Percentiles rank a stretch among this genome's conserved stretches.
Conservation (phyloP, 2,888 invertebrate species). For the Azorinus chamasolen region DNA sequence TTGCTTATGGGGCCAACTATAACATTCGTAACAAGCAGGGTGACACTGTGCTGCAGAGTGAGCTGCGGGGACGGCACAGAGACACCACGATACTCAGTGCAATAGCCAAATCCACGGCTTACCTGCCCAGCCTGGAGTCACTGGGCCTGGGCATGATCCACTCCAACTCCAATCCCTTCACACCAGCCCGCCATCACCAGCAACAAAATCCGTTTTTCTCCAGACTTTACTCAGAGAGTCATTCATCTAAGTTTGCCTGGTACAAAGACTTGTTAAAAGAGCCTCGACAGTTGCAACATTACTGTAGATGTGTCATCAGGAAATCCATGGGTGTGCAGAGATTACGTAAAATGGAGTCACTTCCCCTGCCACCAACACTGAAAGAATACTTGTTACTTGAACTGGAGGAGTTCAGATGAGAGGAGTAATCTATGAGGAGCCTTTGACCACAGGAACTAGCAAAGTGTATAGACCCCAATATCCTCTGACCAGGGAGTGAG, state of each 20-base stretch:
- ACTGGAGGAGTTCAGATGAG: constrained; percentile 57
- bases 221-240: constrained; percentile 58
- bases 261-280: constrained; percentile 76
- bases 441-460: no score
- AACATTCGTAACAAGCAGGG: constrained; percentile 79
- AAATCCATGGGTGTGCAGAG: constrained; percentile 72
- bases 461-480: no score
- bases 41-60: constrained; percentile 78
- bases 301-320: constrained; percentile 80
- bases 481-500: no score
- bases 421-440: no score
- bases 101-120: constrained; percentile 77
- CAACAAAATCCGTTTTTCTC: constrained; percentile 46
- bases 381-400: constrained; percentile 77
- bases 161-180: constrained; percentile 41
- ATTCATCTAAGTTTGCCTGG: constrained; percentile 76
- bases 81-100: constrained; percentile 72
- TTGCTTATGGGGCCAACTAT: constrained; percentile 82
- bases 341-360: constrained; percentile 72
- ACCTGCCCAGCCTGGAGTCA: constrained; percentile 75
- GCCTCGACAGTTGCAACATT: constrained; percentile 83
- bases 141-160: constrained; percentile 54
- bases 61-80: constrained; percentile 70
- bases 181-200: constrained; percentile 19
- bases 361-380: constrained; percentile 80